These are phyloP conservation scores for Microcebus murinus DNA, from an alignment of 2,113 vertebrate species.

Conservation along the genomic window DNA sequence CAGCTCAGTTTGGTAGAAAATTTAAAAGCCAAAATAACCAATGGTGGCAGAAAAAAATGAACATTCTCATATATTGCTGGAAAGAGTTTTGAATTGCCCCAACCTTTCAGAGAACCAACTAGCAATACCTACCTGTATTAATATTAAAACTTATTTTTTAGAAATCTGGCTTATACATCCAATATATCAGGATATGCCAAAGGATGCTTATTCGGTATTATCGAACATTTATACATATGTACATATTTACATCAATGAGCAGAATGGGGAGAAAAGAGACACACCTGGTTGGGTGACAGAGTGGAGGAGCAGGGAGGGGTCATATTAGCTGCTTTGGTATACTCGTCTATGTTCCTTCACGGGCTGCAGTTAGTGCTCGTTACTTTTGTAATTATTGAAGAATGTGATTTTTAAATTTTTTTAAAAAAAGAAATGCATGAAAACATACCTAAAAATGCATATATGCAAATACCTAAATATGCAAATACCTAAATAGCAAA, in stretches of 20 bases:
- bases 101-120: neutral
- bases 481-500: neutral
- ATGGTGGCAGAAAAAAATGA: neutral
- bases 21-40: neutral
- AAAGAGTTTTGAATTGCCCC: neutral
- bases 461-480: neutral
- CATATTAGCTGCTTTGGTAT: neutral
- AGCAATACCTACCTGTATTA: neutral
- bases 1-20: neutral
- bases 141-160: neutral
- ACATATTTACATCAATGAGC: neutral
- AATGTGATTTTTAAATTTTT: neutral
- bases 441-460: neutral
- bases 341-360: neutral
- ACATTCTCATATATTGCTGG: neutral
- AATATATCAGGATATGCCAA: neutral
- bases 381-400: neutral
- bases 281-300: neutral
- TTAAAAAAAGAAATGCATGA: neutral
- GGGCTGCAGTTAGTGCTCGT: neutral
- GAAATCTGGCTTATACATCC: neutral
- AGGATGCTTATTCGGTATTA: neutral
- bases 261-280: neutral
- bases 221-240: neutral
- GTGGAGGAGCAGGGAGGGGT: no score